Evolutionary conservation across 2,888 invertebrate genomes (phyloP).

Genomic region (Leucophenga maculata): DNA sequence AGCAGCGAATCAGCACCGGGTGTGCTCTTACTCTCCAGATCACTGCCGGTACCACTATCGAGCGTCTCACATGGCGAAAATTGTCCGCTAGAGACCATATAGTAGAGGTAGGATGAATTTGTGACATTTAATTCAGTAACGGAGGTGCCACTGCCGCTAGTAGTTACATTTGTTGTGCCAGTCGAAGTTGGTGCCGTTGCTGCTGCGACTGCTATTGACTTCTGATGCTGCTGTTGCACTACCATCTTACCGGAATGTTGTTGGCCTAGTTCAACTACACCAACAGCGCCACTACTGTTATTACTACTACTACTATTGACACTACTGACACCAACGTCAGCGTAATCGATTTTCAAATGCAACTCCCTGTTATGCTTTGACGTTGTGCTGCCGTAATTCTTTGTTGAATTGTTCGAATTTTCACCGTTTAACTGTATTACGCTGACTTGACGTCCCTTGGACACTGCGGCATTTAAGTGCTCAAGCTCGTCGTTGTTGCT

Average conservation of each 20-base stretch:
- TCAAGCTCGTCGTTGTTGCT: conserved; percentile 33
- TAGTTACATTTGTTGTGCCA: conserved; percentile 17
- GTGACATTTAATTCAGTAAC: conserved; percentile 63
- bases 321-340: conserved; percentile 14
- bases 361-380: conserved; percentile 27
- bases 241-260: conserved; percentile 4
- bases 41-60: conserved; percentile 89
- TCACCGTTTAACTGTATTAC: conserved; percentile 42
- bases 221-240: not conserved
- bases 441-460: conserved; percentile 44
- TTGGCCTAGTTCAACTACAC: not conserved
- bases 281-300: not conserved
- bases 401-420: conserved; percentile 11
- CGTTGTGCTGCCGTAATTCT: not conserved
- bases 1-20: conserved; percentile 68
- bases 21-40: conserved; percentile 75
- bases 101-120: conserved; percentile 66
- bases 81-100: conserved; percentile 83
- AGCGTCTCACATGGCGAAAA: conserved; percentile 86
- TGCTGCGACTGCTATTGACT: not conserved
- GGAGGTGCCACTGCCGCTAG: conserved; percentile 31
- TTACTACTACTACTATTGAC: not conserved
- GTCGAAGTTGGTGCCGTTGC: not conserved
- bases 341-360: conserved; percentile 39
- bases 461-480: conserved; percentile 47